Evolutionary conservation across 2,797 vertebrate genomes (phyloP).

Genomic region (Scyliorhinus canicula): DNA sequence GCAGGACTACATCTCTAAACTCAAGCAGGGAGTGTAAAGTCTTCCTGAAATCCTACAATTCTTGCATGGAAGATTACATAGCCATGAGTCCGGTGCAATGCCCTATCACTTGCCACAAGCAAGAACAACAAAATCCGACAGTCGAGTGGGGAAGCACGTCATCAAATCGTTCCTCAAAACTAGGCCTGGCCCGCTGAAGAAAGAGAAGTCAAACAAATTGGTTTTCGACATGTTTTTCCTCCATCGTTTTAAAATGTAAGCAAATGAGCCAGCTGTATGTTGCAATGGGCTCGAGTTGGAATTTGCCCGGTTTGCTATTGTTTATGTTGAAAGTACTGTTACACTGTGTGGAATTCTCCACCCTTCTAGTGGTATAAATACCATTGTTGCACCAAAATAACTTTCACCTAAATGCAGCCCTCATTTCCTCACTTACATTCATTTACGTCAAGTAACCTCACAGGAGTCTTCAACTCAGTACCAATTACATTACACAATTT

Average conservation of each 20-base stretch:
- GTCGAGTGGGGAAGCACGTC: not conserved
- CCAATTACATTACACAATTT: not conserved
- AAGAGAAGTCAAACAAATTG: not conserved
- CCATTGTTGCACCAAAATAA: slow-evolving; percentile 27
- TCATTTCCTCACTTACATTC: not conserved
- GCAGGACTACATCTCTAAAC: too few relatives aligned
- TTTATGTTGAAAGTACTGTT: not conserved
- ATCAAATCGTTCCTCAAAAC: not conserved
- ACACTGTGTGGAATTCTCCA: slow-evolving; percentile 22
- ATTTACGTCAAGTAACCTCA: slow-evolving; percentile 31
- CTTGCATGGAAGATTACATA: too few relatives aligned
- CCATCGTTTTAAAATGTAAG: not conserved
- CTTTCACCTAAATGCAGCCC: slow-evolving; percentile 17
- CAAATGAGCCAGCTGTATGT: not conserved
- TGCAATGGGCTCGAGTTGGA: not conserved
- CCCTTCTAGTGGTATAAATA: not conserved
- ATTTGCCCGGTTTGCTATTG: not conserved
- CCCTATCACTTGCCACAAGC: too few relatives aligned
- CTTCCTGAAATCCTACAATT: too few relatives aligned
- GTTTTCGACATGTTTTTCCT: not conserved
- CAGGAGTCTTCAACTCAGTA: not conserved
- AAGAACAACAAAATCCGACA: not conserved
- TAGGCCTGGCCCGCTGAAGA: not conserved
- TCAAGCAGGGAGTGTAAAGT: too few relatives aligned
- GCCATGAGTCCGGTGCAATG: too few relatives aligned